A percentile compares a stretch with the other conserved stretches of the same genome.
Evolutionary conservation across 2,113 vertebrate genomes (phyloP).

Genomic region (Pseudopipra pipra): DNA sequence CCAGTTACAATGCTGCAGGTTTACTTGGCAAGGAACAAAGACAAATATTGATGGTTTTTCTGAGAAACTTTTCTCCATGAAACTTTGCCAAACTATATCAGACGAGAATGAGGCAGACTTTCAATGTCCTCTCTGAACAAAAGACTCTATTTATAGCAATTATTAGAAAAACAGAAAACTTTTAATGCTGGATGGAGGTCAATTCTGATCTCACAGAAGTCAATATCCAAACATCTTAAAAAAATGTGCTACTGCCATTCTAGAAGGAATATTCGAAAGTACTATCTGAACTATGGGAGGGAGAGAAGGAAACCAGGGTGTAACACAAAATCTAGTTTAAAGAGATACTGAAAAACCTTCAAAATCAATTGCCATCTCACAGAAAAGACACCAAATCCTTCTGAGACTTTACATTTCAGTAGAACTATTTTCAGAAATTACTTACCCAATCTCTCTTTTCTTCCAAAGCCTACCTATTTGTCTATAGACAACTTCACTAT

Average conservation of each 20-base stretch:
- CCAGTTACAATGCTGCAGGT: not conserved
- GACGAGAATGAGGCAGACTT: not conserved
- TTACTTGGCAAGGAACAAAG: not conserved
- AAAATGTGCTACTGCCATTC: not conserved
- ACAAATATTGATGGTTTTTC: not conserved
- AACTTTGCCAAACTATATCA: not conserved
- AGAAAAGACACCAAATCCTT: not conserved
- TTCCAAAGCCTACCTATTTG: not conserved
- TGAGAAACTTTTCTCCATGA: not conserved
- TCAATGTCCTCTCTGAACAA: not conserved
- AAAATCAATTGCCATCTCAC: not conserved
- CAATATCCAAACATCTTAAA: not conserved
- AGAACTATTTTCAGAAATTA: not conserved
- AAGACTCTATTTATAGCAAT: not conserved
- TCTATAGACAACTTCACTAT: not conserved
- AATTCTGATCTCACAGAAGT: not conserved
- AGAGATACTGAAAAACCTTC: not conserved
- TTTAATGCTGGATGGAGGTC: not conserved
- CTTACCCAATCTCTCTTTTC: not conserved
- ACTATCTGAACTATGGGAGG: not conserved
- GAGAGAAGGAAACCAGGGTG: not conserved
- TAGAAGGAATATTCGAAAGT: not conserved
- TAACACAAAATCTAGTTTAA: not conserved
- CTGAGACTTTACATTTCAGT: not conserved
- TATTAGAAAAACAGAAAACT: not conserved